Percentiles rank a stretch among this genome's conserved stretches.
Evolutionary conservation across 1,140 invertebrate species (phyloP).

Genomic region (Drosophila neocordata): DNA sequence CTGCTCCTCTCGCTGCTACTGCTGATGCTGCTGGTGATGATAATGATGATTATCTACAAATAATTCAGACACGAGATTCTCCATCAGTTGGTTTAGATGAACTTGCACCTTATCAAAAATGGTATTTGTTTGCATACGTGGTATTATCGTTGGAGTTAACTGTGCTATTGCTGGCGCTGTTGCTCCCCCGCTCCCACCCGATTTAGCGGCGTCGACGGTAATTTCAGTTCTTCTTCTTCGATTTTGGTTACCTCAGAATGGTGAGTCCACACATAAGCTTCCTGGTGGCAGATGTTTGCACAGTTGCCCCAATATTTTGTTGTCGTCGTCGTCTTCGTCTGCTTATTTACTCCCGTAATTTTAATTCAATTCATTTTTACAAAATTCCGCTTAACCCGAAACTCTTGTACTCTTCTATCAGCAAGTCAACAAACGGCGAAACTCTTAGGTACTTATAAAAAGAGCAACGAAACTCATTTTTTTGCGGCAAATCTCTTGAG

Average conservation of each 20-base stretch:
- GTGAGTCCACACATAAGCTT: slow-evolving; percentile 35
- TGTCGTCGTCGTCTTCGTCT: slow-evolving; percentile 31
- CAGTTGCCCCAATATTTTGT: slow-evolving; percentile 48
- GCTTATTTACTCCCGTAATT: slow-evolving; percentile 29
- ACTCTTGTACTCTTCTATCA: slow-evolving; percentile 27
- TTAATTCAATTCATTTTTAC: slow-evolving; percentile 68
- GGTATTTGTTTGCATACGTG: slow-evolving; percentile 74
- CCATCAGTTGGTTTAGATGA: slow-evolving; percentile 2
- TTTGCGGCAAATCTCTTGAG: too few relatives aligned
- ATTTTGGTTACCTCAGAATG: slow-evolving; percentile 25
- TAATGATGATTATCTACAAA: slow-evolving; percentile 15
- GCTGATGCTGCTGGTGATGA: slow-evolving; percentile 9
- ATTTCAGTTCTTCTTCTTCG: slow-evolving; percentile 33
- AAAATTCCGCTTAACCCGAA: slow-evolving; percentile 34
- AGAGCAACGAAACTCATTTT: not conserved
- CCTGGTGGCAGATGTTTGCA: slow-evolving; percentile 52
- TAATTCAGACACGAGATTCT: not conserved
- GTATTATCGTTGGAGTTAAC: slow-evolving; percentile 63
- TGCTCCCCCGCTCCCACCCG: slow-evolving; percentile 28
- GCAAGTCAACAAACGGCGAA: slow-evolving; percentile 23
- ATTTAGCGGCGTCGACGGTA: slow-evolving; percentile 43
- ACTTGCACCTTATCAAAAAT: slow-evolving; percentile 41
- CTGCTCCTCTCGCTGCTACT: not conserved
- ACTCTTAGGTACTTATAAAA: slow-evolving; percentile 25
- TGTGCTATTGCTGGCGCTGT: slow-evolving; percentile 35